These are phyloP conservation scores for Ceratitis capitata DNA, from an alignment of 1,140 invertebrate genomes.

Conservation along the genomic window DNA sequence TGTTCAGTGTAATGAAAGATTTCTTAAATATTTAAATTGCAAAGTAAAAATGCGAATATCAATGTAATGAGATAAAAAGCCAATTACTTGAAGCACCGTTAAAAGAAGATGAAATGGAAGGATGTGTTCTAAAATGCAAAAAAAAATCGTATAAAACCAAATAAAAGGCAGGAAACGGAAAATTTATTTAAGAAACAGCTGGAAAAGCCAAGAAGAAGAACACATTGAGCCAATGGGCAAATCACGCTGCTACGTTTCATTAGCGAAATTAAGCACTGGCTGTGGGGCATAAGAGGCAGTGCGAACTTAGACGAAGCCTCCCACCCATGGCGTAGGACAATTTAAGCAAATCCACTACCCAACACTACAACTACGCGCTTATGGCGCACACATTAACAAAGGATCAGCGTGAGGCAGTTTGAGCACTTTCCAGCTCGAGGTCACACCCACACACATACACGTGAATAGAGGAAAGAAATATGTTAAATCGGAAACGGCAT, in stretches of 20 bases:
- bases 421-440: not conserved
- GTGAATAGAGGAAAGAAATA: not conserved
- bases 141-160: not conserved
- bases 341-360: not conserved
- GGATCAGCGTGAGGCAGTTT: not conserved
- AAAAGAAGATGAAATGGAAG: not conserved
- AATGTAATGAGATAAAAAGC: not conserved
- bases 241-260: slow-evolving; percentile 7
- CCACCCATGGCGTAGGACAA: not conserved
- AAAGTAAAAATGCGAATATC: not conserved
- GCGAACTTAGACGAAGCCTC: not conserved
- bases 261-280: not conserved
- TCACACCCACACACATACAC: not conserved
- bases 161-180: not conserved
- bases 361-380: not conserved
- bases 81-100: not conserved
- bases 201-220: not conserved
- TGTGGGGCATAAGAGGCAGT: not conserved
- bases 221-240: not conserved
- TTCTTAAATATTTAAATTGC: too few relatives aligned
- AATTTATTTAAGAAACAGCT: not conserved
- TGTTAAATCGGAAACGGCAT: not conserved
- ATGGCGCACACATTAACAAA: slow-evolving; percentile 9
- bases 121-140: not conserved
- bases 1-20: too few relatives aligned